Conservation (phyloP, 1,140 invertebrate genomes). For the Drosophila santomea region DNA sequence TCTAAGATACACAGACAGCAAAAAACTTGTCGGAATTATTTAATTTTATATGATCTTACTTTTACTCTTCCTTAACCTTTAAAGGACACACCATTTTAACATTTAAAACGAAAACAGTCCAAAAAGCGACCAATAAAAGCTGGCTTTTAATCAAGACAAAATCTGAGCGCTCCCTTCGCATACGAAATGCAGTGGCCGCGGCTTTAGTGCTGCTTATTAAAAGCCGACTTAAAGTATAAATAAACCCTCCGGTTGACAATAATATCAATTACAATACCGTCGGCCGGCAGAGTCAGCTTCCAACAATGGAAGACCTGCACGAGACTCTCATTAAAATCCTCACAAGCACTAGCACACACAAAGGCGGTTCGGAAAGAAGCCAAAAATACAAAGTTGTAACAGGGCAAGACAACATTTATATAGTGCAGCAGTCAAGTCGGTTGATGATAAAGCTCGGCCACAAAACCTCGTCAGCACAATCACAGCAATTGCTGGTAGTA, state of each 20-base stretch:
- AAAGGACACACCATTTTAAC: neutral
- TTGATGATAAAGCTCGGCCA: slow-evolving; percentile 30
- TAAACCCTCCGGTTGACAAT: slow-evolving; percentile 73
- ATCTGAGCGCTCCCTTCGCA: slow-evolving; percentile 31
- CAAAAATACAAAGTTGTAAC: slow-evolving; percentile 69
- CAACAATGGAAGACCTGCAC: slow-evolving; percentile 66
- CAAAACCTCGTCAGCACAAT: slow-evolving; percentile 50
- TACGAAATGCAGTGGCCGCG: slow-evolving; percentile 54
- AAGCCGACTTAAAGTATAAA: slow-evolving; percentile 67
- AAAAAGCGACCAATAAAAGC: slow-evolving; percentile 22
- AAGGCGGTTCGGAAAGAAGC: slow-evolving; percentile 47
- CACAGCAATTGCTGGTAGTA: slow-evolving; percentile 64
- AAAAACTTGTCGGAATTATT: neutral
- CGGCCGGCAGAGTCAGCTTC: slow-evolving; percentile 50
- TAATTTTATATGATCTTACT: neutral
- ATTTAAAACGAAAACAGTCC: slow-evolving; percentile 1
- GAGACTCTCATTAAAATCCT: slow-evolving; percentile 78
- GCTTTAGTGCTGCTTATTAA: slow-evolving; percentile 39
- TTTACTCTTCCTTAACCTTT: slow-evolving; percentile 1
- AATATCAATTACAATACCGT: slow-evolving; percentile 75
- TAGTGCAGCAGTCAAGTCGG: slow-evolving; percentile 47
- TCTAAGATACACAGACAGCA: no score
- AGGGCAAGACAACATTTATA: slow-evolving; percentile 52
- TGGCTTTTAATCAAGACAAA: slow-evolving; percentile 50
- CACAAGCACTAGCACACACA: slow-evolving; percentile 31